phyloP scores from a whole-genome alignment of 2,797 vertebrate genomes.

The Acomys russatus region DNA sequence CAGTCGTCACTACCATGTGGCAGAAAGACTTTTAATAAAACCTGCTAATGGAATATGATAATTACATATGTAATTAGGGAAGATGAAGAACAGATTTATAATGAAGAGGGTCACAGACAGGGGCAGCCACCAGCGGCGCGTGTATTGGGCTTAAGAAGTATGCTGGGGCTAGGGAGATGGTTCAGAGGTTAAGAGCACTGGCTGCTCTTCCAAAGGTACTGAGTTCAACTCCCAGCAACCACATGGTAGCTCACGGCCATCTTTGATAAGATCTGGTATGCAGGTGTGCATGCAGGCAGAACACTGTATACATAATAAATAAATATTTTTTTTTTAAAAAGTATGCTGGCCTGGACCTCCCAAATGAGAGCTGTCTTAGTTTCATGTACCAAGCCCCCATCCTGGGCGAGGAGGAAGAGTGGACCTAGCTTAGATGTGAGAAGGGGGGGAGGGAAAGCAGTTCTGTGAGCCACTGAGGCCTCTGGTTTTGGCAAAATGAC shows the following conservation, averaged over 20 bases:
- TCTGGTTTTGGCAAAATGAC: not conserved
- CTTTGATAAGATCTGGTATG: too few species aligned
- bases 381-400: conserved; percentile 16
- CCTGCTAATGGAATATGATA: conserved; percentile 68
- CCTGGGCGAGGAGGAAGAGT: not conserved
- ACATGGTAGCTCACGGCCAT: too few species aligned
- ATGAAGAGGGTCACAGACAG: not conserved
- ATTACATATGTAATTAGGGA: conserved; percentile 62
- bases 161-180: too few species aligned
- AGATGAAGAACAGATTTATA: conserved; percentile 51
- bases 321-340: not conserved
- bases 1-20: conserved; percentile 54
- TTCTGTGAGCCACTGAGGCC: not conserved
- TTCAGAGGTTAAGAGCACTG: too few species aligned
- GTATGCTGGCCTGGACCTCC: not conserved
- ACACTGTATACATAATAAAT: too few species aligned
- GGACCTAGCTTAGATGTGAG: not conserved
- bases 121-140: not conserved
- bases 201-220: too few species aligned
- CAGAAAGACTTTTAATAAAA: conserved; percentile 71
- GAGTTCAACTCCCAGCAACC: too few species aligned
- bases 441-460: too few species aligned
- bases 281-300: too few species aligned
- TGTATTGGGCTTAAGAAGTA: not conserved
- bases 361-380: not conserved